These are phyloP conservation scores for Euura saliciscinereae DNA, from an alignment of 1,140 invertebrate species.

Conservation along the genomic window DNA sequence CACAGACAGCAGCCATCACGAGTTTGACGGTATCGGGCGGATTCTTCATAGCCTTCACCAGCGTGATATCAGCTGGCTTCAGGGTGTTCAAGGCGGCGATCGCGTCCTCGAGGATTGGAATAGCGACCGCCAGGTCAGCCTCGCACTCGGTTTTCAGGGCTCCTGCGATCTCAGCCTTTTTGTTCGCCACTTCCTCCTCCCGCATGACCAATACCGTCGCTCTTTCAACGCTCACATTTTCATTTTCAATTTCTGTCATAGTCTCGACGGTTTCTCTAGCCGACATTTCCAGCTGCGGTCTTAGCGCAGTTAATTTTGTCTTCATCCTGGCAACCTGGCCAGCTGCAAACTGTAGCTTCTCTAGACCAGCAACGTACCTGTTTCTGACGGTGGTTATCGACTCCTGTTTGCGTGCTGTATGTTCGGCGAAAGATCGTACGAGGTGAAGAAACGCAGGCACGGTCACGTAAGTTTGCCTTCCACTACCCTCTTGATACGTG, in stretches of 20 bases:
- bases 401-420: conserved; percentile 63
- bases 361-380: conserved; percentile 66
- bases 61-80: conserved; percentile 77
- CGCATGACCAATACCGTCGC: conserved; percentile 68
- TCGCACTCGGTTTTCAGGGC: conserved; percentile 73
- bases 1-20: conserved; percentile 79
- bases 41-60: conserved; percentile 84
- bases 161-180: conserved; percentile 69
- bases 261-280: conserved; percentile 68
- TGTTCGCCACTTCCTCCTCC: conserved; percentile 73
- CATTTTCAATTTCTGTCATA: conserved; percentile 70
- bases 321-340: conserved; percentile 71
- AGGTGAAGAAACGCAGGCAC: conserved; percentile 68
- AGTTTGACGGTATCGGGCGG: conserved; percentile 77
- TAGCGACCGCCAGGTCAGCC: conserved; percentile 71
- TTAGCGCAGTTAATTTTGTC: conserved; percentile 66
- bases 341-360: conserved; percentile 70
- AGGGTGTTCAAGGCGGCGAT: conserved; percentile 74
- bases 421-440: conserved; percentile 62
- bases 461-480: conserved; percentile 64
- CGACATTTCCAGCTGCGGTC: conserved; percentile 72
- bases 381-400: conserved; percentile 62
- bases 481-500: conserved; percentile 55
- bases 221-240: conserved; percentile 72
- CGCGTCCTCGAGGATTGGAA: conserved; percentile 70